Percentiles rank a stretch among this genome's conserved stretches.
phyloP scores from a whole-genome alignment of 1,140 invertebrate species.

The Ceratina japonica region DNA sequence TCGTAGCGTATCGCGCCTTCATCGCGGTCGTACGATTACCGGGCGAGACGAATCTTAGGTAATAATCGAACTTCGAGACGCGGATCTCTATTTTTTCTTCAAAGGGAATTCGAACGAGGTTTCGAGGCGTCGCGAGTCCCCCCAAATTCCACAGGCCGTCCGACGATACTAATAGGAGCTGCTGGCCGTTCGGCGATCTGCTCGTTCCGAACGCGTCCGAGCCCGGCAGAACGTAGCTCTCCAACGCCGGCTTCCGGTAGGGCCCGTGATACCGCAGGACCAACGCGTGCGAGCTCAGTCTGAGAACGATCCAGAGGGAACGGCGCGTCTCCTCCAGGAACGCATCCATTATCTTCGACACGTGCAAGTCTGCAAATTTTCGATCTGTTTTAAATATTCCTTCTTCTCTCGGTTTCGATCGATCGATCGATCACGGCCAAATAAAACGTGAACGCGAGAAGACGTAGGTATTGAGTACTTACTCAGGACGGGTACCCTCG shows the following conservation, averaged over 20 bases:
- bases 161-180: constrained; percentile 59
- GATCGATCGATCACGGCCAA: too few species aligned
- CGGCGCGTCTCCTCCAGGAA: constrained; percentile 35
- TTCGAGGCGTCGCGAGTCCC: constrained; percentile 57
- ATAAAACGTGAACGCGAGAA: too few species aligned
- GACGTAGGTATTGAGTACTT: too few species aligned
- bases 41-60: constrained; percentile 38
- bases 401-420: too few species aligned
- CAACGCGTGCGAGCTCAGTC: constrained; percentile 53
- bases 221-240: constrained; percentile 59
- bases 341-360: constrained; percentile 56
- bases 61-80: constrained; percentile 40
- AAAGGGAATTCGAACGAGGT: constrained; percentile 52
- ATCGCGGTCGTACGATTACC: constrained; percentile 48
- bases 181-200: constrained; percentile 54
- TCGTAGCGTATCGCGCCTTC: constrained; percentile 42
- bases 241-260: constrained; percentile 53
- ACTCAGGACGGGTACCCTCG: too few species aligned
- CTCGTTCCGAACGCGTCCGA: constrained; percentile 47
- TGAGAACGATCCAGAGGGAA: constrained; percentile 65
- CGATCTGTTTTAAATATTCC: too few species aligned
- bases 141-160: constrained; percentile 70
- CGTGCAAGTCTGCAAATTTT: constrained; percentile 52
- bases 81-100: constrained; percentile 56
- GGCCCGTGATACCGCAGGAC: constrained; percentile 62